Evolutionary conservation across 2,113 vertebrate genomes (phyloP).

Genomic region (Sprattus sprattus): DNA sequence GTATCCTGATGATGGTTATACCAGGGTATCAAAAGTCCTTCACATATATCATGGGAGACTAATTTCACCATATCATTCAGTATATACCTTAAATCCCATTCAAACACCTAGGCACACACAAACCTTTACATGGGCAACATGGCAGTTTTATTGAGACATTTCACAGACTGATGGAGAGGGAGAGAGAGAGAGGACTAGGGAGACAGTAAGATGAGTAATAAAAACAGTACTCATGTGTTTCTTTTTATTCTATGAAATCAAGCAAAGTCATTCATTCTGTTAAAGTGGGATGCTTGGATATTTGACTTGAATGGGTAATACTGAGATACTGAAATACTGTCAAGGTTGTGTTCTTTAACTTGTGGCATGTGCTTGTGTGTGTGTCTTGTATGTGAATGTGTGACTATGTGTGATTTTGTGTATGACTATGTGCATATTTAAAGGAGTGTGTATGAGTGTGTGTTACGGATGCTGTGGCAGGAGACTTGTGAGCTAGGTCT

Average conservation of each 20-base stretch:
- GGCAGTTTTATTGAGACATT: background rate
- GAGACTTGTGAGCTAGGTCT: constrained; percentile 37
- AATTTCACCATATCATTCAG: background rate
- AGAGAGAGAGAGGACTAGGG: constrained; percentile 32
- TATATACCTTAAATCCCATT: background rate
- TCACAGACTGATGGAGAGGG: constrained; percentile 40
- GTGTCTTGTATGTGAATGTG: constrained; percentile 38
- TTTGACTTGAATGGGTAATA: constrained; percentile 64
- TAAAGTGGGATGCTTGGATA: constrained; percentile 55
- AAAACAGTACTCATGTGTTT: constrained; percentile 63
- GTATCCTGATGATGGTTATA: too few species aligned
- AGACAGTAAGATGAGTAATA: constrained; percentile 42
- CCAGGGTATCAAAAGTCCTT: too few species aligned
- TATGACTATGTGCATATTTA: constrained; percentile 47
- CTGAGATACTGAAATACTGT: constrained; percentile 44
- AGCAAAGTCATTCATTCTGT: constrained; percentile 61
- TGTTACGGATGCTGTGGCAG: constrained; percentile 39
- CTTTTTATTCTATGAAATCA: constrained; percentile 57
- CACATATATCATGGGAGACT: background rate
- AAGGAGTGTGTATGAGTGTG: constrained; percentile 47
- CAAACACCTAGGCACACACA: background rate
- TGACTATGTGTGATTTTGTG: constrained; percentile 48
- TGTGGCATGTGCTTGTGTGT: constrained; percentile 50
- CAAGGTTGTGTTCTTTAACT: background rate
- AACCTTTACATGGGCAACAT: background rate